Evolutionary conservation across 2,113 vertebrate species (phyloP), one percentile per base, ranked within the genome.

Genomic region (Odontesthes bonariensis): DNA sequence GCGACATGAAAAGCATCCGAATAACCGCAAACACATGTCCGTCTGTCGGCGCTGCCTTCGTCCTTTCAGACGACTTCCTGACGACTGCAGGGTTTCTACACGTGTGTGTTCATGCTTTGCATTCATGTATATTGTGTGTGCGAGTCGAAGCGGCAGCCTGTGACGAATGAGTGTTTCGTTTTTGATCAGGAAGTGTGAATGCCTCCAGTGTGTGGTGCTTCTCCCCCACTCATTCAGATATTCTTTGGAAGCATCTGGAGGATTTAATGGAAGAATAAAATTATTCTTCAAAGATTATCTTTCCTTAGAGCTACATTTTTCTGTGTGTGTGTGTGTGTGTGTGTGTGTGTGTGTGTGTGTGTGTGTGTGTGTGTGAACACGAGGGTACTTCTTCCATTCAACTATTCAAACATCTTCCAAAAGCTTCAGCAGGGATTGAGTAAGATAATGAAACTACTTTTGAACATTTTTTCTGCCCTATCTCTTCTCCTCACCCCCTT

Each of bases 241-340:
- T 88, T 85, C 60, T 79, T 74, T 6, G 2, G 55, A 22, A 79
- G 87, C 82, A 84, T 89, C 75, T 85, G 79, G 27, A 82, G 83
- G 75, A 84, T 89, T 90, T 81, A 82, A 77, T 82, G 40, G 46
- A 27, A 78, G 81, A 88, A 84, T 77, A 23, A 72, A 86, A 83
- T 82, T 70, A 86, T 83, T 86, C 83, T 86, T 52, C 46, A 6
- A 42, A 87, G 86, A 88, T 88, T 73, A 90, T 90, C 81, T 77
- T 44, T 42, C 68, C 75, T 81, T 23, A 38, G 53, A 84, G 83
- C 75, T 52, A 40, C 19, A 13, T 87, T 53, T 73, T 8, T 55
- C 0, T 13, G 4, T 53, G 62, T 61, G 65, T 52, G 60, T 51
- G 33, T 42, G 20, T 17, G 77, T n/a, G n/a, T n/a, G n/a, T n/a